Percentiles rank a stretch among this genome's conserved stretches.
phyloP scores from a whole-genome alignment of 2,113 vertebrate species.

The Dasyornis broadbenti region DNA sequence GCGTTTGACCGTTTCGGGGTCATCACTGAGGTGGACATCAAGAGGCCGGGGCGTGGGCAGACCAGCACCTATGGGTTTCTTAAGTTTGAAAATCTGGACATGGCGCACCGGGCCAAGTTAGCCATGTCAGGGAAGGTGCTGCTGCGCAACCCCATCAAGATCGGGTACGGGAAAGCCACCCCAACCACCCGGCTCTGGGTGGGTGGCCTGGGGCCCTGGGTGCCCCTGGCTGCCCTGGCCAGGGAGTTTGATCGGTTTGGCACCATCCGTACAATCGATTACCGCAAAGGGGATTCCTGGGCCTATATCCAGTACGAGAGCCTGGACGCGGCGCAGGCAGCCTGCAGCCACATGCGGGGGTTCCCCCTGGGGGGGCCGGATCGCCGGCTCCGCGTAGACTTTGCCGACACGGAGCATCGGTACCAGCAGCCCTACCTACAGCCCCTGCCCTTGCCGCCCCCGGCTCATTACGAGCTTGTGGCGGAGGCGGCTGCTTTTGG shows the following conservation, averaged over 20 bases:
- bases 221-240: slow-evolving; percentile 89
- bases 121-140: slow-evolving; percentile 97
- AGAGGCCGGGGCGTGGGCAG: slow-evolving; percentile 86
- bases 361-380: slow-evolving; percentile 93
- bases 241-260: slow-evolving; percentile 97
- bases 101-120: slow-evolving; percentile 95
- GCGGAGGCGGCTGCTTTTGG: slow-evolving; percentile 86
- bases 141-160: slow-evolving; percentile 91
- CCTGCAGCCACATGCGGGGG: slow-evolving; percentile 95
- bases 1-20: slow-evolving; percentile 95
- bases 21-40: slow-evolving; percentile 96
- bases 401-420: slow-evolving; percentile 92
- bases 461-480: slow-evolving; percentile 89
- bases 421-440: slow-evolving; percentile 95
- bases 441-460: slow-evolving; percentile 83
- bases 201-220: slow-evolving; percentile 93
- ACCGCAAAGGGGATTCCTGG: slow-evolving; percentile 96
- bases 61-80: slow-evolving; percentile 95
- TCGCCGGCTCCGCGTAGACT: slow-evolving; percentile 90
- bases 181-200: slow-evolving; percentile 95
- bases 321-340: slow-evolving; percentile 93
- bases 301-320: slow-evolving; percentile 99
- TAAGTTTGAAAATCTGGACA: slow-evolving; percentile 97
- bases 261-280: slow-evolving; percentile 96
- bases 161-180: slow-evolving; percentile 96